Conservation (phyloP, 2,113 vertebrate species). For the Colistium nudipinnis region DNA sequence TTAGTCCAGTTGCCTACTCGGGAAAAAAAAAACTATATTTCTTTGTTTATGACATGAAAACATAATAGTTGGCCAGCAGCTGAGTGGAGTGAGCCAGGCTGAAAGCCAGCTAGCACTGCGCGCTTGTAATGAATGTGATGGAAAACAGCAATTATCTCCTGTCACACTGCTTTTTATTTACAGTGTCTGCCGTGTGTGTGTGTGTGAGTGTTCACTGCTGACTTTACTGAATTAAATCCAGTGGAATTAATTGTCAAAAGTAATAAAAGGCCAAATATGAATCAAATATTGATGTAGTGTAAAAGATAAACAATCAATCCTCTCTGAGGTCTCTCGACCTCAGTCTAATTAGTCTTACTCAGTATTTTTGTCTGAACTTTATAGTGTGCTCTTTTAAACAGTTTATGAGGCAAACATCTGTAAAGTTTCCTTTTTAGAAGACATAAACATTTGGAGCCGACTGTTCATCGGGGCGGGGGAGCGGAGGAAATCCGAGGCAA, state of each 20-base stretch:
- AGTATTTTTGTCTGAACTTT: not conserved
- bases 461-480: conserved; percentile 25
- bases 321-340: not conserved
- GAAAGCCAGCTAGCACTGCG: not conserved
- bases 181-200: not conserved
- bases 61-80: not conserved
- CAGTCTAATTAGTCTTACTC: not conserved
- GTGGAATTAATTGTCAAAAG: not conserved
- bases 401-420: not conserved
- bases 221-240: not conserved
- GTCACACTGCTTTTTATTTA: not conserved
- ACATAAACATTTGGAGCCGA: not conserved
- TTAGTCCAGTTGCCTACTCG: no score
- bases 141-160: conserved; percentile 1
- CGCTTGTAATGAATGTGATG: not conserved
- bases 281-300: conserved; percentile 9
- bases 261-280: not conserved
- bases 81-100: not conserved
- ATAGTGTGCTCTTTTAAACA: not conserved
- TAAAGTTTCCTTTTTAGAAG: not conserved
- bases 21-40: no score
- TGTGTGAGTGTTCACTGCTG: not conserved
- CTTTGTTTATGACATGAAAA: no score
- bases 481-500: not conserved
- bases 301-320: no score